These are phyloP conservation scores for Chaenocephalus aceratus DNA, from an alignment of 2,113 vertebrate species.

Conservation along the genomic window DNA sequence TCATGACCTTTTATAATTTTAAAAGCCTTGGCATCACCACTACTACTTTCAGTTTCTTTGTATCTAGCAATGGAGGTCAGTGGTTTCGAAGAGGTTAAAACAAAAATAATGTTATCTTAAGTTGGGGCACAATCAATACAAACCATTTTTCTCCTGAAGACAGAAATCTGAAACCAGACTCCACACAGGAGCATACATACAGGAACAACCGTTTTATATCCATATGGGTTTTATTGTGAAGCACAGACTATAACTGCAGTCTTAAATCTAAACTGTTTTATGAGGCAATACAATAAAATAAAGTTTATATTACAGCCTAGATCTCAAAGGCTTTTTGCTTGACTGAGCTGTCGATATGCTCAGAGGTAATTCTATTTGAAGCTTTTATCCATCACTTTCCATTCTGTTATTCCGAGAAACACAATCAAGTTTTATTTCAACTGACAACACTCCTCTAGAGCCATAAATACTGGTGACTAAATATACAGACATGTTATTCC, in stretches of 20 bases:
- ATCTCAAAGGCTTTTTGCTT: constrained; percentile 15
- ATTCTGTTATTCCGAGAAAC: constrained; percentile 19
- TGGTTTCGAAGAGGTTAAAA: constrained; percentile 20
- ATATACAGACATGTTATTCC: constrained; percentile 41
- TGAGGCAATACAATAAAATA: background rate
- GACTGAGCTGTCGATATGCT: constrained; percentile 1
- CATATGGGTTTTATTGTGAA: background rate
- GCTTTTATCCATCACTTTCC: constrained; percentile 22
- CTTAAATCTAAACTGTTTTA: background rate
- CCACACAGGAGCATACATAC: background rate
- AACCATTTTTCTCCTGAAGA: constrained; percentile 41
- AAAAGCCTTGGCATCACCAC: background rate
- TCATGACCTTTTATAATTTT: background rate
- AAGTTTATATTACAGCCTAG: background rate
- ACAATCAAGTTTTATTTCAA: constrained; percentile 21
- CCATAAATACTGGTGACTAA: constrained; percentile 30
- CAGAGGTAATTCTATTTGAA: constrained; percentile 11
- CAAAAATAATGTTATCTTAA: constrained; percentile 11
- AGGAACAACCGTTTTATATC: background rate
- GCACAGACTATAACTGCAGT: background rate
- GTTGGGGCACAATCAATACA: constrained; percentile 43
- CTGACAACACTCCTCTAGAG: constrained; percentile 31
- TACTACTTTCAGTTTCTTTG: background rate
- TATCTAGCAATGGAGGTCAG: background rate
- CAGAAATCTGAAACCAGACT: constrained; percentile 53